Evolutionary conservation across 35 echinoderm and acorn worm genomes (phyloP), one percentile per base, ranked within the genome.

Genomic region (Acanthaster planci): DNA sequence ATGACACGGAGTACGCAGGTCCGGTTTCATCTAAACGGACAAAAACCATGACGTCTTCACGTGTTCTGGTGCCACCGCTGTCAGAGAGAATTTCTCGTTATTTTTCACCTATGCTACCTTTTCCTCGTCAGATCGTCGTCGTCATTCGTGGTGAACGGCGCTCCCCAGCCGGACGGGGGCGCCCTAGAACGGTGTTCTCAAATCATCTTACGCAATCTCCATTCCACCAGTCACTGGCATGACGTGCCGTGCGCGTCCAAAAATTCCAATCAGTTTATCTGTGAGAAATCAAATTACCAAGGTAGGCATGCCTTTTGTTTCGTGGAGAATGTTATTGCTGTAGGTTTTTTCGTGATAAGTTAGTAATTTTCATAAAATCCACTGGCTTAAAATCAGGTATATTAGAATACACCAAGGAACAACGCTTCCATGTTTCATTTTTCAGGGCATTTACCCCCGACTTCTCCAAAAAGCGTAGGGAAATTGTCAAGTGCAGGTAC

Each of bases 201-300:
- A n/a, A 91, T 91, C 26, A 38, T 87, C 2, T 51, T 99, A 23
- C 82, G 53, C 19, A 91, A 99, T 75, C 83, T 99, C 18, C 89
- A 99, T 57, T 99, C 96, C 7, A 99, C 92, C 55, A 94, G 87
- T 32, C 96, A 99, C 39, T 99, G 96, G 96, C 96, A 99, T 86
- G 96, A 99, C 54, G 91, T 99, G n/a, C 91, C 96, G 4, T 99
- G 96, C 84, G 96, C 96, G n/a, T 94, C 89, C 7, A 83, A 78
- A 15, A 86, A 87, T 38, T 85, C 92, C 37, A 81, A 85, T 60
- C 96, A 94, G 82, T 91, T 89, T 51, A 90, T 99, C 3, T 99
- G 96, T 79, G 82, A 99, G 72, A 72, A 72, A 72, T 26, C 64
- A 14, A 26, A 3, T 72, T 72, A 26, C 7, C 23, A 26, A 72